These are phyloP conservation scores for Abramis brama DNA, from an alignment of 2,113 vertebrate species.

Conservation along the genomic window DNA sequence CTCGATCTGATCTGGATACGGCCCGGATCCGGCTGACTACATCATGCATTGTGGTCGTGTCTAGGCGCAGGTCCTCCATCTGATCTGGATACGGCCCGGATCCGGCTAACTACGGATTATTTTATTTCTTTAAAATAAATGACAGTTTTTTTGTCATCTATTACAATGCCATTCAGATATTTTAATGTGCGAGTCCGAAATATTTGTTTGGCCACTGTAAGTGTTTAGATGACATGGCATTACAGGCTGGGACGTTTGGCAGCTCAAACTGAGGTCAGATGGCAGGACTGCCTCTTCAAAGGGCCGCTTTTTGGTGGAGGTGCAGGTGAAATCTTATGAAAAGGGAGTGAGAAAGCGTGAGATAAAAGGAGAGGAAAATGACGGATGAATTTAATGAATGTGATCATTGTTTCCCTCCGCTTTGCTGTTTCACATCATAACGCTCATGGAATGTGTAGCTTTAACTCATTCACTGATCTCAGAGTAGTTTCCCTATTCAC, in stretches of 20 bases:
- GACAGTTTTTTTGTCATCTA: not conserved
- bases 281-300: slow-evolving; percentile 56
- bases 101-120: too few relatives aligned
- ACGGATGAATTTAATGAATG: slow-evolving; percentile 74
- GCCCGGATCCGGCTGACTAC: too few relatives aligned
- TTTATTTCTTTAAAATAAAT: not conserved
- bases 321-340: slow-evolving; percentile 60
- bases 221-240: not conserved
- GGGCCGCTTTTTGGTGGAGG: slow-evolving; percentile 53
- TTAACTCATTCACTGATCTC: slow-evolving; percentile 65
- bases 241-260: not conserved
- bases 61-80: too few relatives aligned
- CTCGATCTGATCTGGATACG: too few relatives aligned
- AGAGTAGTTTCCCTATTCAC: not conserved
- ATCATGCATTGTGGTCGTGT: too few relatives aligned
- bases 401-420: slow-evolving; percentile 76
- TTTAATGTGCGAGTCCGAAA: not conserved
- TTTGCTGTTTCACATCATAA: slow-evolving; percentile 82
- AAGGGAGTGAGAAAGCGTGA: slow-evolving; percentile 61
- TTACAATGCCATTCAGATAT: not conserved
- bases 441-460: slow-evolving; percentile 76
- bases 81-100: too few relatives aligned
- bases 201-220: not conserved
- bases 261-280: slow-evolving; percentile 59
- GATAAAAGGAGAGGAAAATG: slow-evolving; percentile 76